Percentiles rank a stretch among this genome's conserved stretches.
These are phyloP conservation scores for Cinara cedri DNA, from an alignment of 2,888 invertebrate genomes.

Conservation along the genomic window DNA sequence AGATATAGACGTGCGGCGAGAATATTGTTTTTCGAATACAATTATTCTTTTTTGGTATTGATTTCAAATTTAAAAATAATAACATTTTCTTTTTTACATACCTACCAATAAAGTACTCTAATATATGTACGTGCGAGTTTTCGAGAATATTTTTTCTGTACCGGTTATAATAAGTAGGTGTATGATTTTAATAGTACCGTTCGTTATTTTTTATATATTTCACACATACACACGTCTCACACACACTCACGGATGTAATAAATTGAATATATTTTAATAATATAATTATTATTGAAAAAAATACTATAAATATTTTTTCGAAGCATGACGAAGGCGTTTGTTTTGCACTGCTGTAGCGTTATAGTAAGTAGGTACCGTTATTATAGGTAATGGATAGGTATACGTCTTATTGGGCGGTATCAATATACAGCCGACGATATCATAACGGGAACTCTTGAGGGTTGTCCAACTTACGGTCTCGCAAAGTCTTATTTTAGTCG, in stretches of 20 bases:
- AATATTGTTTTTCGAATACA: too few species aligned
- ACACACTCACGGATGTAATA: background rate
- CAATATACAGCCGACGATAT: background rate
- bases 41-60: too few species aligned
- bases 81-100: background rate
- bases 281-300: constrained; percentile 10
- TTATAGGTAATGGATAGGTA: too few species aligned
- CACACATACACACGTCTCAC: background rate
- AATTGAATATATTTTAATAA: background rate
- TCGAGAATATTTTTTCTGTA: background rate
- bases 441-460: background rate
- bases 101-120: too few species aligned
- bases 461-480: too few species aligned
- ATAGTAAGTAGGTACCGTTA: background rate
- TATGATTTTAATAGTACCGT: constrained; percentile 14
- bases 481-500: too few species aligned
- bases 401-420: background rate
- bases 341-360: background rate
- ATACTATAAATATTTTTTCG: background rate
- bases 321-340: constrained; percentile 9
- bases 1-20: too few species aligned
- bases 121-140: background rate
- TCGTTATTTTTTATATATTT: background rate
- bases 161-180: too few species aligned
- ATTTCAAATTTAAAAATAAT: background rate